These are phyloP conservation scores for Oscheius onirici DNA, from an alignment of 2,888 invertebrate species.

Conservation along the genomic window DNA sequence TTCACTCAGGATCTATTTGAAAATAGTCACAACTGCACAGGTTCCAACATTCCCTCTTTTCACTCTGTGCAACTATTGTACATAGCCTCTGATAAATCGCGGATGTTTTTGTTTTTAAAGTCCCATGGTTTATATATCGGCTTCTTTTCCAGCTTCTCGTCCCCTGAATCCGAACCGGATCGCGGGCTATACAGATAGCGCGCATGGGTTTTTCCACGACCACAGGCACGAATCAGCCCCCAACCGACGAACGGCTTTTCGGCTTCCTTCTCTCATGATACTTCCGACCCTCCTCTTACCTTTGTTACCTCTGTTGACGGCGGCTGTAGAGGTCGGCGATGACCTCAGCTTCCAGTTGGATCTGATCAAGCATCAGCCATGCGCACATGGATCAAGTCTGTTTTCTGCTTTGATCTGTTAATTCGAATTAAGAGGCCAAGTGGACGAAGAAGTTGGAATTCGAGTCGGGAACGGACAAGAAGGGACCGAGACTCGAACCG, in stretches of 20 bases:
- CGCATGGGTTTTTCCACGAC: constrained; percentile 30
- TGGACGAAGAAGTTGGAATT: constrained; percentile 70
- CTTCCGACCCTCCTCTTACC: neutral
- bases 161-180: constrained; percentile 18
- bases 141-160: constrained; percentile 21
- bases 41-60: constrained; percentile 18
- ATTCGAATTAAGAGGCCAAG: constrained; percentile 47
- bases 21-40: constrained; percentile 27
- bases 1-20: constrained; percentile 5
- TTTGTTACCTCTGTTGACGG: neutral
- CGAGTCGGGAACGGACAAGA: constrained; percentile 62
- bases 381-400: constrained; percentile 52
- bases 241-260: constrained; percentile 16
- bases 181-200: constrained; percentile 19
- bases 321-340: constrained; percentile 48
- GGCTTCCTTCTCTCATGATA: neutral
- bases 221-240: constrained; percentile 20
- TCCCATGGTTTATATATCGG: neutral
- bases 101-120: neutral
- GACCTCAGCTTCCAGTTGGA: constrained; percentile 65
- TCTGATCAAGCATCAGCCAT: constrained; percentile 70
- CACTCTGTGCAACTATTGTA: constrained; percentile 8
- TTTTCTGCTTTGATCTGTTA: neutral
- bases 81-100: constrained; percentile 12
- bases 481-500: constrained; percentile 63